A percentile compares a stretch with the other conserved stretches of the same genome.
Evolutionary conservation across 2,797 vertebrate genomes (phyloP).

Genomic region (Crenuchus spilurus): DNA sequence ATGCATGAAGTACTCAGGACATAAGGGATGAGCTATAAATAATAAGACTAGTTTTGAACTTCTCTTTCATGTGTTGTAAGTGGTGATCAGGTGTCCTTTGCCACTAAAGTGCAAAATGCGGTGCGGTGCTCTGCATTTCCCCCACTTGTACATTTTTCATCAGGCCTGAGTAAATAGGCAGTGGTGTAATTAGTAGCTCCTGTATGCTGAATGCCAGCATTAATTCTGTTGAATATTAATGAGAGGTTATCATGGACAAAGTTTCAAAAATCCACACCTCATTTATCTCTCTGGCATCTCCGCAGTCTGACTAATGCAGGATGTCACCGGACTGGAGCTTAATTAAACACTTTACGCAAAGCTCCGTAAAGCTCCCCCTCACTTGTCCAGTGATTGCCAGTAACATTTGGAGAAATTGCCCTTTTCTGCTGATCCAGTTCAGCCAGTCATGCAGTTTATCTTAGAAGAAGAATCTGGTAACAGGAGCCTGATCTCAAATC

Average conservation of each 20-base stretch:
- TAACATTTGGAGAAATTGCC: constrained; percentile 25
- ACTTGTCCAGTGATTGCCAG: constrained; percentile 18
- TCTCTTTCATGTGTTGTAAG: background rate
- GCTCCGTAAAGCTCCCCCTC: constrained; percentile 24
- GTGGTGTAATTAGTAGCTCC: constrained; percentile 40
- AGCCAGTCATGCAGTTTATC: constrained; percentile 9
- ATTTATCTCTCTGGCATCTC: constrained; percentile 58
- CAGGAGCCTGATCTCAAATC: background rate
- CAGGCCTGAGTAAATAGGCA: constrained; percentile 39
- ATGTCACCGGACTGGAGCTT: constrained; percentile 52
- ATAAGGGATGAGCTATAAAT: no score
- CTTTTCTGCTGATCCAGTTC: background rate
- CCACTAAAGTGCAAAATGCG: background rate
- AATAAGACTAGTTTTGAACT: no score
- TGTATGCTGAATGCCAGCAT: constrained; percentile 46
- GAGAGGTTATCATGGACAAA: constrained; percentile 60
- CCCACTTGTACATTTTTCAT: constrained; percentile 34
- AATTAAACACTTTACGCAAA: constrained; percentile 57
- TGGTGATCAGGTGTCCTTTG: background rate
- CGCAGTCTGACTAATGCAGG: constrained; percentile 57
- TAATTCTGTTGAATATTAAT: constrained; percentile 55
- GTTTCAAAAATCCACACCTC: constrained; percentile 60
- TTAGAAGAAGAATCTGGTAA: background rate
- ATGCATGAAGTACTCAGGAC: no score
- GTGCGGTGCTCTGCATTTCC: background rate